Conservation (phyloP, 2,888 invertebrate species). For the Cheilosia grossa region DNA sequence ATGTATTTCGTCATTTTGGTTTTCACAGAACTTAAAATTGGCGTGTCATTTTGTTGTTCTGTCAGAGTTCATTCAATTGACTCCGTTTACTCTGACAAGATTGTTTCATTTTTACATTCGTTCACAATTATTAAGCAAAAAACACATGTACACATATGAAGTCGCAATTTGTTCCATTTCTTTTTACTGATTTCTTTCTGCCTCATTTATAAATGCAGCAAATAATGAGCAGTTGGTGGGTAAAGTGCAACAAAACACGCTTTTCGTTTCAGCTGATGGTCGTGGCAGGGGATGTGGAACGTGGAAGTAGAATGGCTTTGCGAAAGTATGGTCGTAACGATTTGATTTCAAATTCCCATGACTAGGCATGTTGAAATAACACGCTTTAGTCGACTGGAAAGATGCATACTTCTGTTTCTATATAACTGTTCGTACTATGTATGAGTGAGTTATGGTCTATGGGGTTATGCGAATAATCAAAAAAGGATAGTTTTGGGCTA, state of each 20-base stretch:
- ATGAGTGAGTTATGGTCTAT: too few relatives aligned
- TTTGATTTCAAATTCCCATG: slow-evolving; percentile 1
- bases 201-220: neutral
- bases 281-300: too few relatives aligned
- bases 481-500: too few relatives aligned
- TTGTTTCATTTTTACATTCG: neutral
- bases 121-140: neutral
- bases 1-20: too few relatives aligned
- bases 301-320: neutral
- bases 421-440: neutral
- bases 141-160: neutral
- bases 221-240: neutral
- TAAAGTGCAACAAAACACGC: slow-evolving; percentile 29
- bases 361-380: neutral
- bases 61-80: too few relatives aligned
- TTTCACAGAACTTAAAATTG: too few relatives aligned
- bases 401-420: neutral
- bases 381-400: neutral
- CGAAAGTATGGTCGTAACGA: neutral
- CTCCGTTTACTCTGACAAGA: too few relatives aligned
- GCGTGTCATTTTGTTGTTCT: too few relatives aligned
- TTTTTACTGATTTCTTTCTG: neutral
- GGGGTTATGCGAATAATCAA: too few relatives aligned
- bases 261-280: neutral
- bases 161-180: neutral